A percentile compares a stretch with the other conserved stretches of the same genome.
Conservation (phyloP, 1,140 invertebrate species). For the Formica exsecta region DNA sequence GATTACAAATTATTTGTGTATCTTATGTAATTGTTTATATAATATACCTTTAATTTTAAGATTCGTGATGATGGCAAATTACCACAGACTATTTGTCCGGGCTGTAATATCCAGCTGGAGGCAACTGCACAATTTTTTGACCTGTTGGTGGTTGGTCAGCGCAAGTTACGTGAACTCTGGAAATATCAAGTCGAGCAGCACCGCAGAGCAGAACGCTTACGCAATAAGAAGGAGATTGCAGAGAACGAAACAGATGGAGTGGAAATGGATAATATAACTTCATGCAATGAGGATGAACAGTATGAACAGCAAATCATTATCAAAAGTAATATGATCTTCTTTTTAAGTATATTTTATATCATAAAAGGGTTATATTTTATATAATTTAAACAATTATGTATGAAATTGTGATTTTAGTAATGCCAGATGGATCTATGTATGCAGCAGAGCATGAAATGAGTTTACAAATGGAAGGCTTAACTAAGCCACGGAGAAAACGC, state of each 20-base stretch:
- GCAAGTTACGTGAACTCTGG: constrained; percentile 87
- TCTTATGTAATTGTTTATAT: constrained; percentile 23
- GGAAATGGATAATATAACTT: constrained; percentile 66
- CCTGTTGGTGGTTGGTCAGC: constrained; percentile 90
- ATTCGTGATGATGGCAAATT: constrained; percentile 90
- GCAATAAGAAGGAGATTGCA: constrained; percentile 71
- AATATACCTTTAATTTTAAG: constrained; percentile 82
- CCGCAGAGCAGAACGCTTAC: constrained; percentile 75
- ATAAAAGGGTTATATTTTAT: background rate
- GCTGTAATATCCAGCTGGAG: constrained; percentile 91
- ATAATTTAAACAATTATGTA: constrained; percentile 26
- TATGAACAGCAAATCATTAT: constrained; percentile 86
- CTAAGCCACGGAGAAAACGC: constrained; percentile 89
- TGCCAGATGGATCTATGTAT: constrained; percentile 87
- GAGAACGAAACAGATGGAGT: constrained; percentile 64
- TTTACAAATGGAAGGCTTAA: constrained; percentile 88
- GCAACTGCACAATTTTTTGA: constrained; percentile 91
- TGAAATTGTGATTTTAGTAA: constrained; percentile 78
- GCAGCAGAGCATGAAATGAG: constrained; percentile 87
- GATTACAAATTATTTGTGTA: background rate
- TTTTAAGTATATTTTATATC: background rate
- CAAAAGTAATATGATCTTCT: constrained; percentile 81
- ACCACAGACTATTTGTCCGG: constrained; percentile 91
- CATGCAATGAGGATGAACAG: constrained; percentile 78
- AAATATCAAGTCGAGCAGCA: constrained; percentile 84